These are phyloP conservation scores for Manis javanica DNA, from an alignment of 2,797 vertebrate genomes.

Conservation along the genomic window DNA sequence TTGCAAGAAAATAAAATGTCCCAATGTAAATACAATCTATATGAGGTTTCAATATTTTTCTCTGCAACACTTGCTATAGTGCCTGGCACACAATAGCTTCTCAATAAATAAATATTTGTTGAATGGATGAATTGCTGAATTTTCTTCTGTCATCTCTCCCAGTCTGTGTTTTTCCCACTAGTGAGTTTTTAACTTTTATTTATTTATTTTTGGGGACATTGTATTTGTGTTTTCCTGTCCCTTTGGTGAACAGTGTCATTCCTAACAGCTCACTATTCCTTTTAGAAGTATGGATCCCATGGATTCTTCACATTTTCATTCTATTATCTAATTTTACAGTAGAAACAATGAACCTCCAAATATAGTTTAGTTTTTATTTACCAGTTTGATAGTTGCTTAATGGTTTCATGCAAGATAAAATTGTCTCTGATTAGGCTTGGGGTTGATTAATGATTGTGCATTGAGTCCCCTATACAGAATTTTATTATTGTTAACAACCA, in stretches of 20 bases:
- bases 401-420: background rate
- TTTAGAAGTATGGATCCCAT: background rate
- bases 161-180: background rate
- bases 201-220: background rate
- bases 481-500: too few species aligned
- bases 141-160: background rate
- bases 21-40: background rate
- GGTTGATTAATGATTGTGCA: too few species aligned
- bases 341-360: background rate
- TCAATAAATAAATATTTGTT: slow-evolving; percentile 29
- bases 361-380: slow-evolving; percentile 22
- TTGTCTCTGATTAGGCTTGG: background rate
- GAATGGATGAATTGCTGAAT: background rate
- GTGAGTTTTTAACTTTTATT: background rate
- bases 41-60: background rate
- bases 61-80: background rate
- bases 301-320: background rate
- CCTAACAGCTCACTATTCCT: background rate
- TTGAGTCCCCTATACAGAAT: too few species aligned
- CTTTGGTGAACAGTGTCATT: background rate
- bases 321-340: background rate
- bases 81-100: background rate
- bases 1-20: slow-evolving; percentile 29
- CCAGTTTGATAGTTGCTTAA: background rate
- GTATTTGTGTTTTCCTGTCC: background rate